Percentiles rank a stretch among this genome's conserved stretches.
These are phyloP conservation scores for Setophaga coronata DNA, from an alignment of 2,113 vertebrate genomes.

Conservation along the genomic window DNA sequence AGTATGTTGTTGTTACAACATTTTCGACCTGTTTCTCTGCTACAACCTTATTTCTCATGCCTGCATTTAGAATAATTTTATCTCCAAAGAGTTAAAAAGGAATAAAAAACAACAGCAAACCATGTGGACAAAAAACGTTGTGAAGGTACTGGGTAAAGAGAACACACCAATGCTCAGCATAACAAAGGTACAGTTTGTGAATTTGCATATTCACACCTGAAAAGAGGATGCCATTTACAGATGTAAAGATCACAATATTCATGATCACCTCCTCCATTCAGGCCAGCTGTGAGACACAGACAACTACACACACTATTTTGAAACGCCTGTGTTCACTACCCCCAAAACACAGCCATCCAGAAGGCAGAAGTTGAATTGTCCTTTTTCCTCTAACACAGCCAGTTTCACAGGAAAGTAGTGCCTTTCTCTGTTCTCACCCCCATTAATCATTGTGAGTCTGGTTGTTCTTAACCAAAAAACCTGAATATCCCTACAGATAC, in stretches of 20 bases:
- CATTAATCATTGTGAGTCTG: not conserved
- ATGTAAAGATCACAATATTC: not conserved
- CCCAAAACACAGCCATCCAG: not conserved
- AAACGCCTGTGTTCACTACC: fast-evolving
- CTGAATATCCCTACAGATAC: not conserved
- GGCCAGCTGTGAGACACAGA: not conserved
- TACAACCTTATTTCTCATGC: not conserved
- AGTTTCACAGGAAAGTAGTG: not conserved
- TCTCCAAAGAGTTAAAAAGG: not conserved
- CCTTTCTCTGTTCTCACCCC: not conserved
- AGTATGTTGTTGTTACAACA: fast-evolving
- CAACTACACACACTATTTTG: too few species aligned
- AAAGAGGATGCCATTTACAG: not conserved
- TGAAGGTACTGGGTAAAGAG: not conserved
- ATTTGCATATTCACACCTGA: not conserved
- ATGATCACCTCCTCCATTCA: not conserved
- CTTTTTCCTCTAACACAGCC: not conserved
- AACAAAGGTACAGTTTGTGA: not conserved
- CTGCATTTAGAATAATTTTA: not conserved
- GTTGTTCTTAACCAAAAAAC: not conserved
- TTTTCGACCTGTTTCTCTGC: not conserved
- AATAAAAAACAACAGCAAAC: not conserved
- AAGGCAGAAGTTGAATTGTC: not conserved
- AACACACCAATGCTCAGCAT: not conserved
- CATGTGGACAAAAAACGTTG: not conserved